phyloP scores from a whole-genome alignment of 2,888 invertebrate genomes.

The Himalopsyche anomala region DNA sequence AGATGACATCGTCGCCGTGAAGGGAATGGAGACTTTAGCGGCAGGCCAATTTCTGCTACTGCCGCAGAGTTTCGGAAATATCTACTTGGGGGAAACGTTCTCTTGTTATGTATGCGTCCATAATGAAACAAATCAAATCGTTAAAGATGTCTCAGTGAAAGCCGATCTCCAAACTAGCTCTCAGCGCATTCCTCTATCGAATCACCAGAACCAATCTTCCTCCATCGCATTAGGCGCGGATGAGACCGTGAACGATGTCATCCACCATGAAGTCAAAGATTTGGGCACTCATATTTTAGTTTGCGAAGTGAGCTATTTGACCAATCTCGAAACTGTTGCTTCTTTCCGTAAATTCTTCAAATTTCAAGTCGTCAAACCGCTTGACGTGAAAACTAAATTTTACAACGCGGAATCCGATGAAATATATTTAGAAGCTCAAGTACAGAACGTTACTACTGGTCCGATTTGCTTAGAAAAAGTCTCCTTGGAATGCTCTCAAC shows the following conservation, averaged over 20 bases:
- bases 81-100: slow-evolving; percentile 98
- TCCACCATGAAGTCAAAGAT: slow-evolving; percentile 99
- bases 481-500: slow-evolving; percentile 92
- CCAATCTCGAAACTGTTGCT: slow-evolving; percentile 84
- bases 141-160: slow-evolving; percentile 90
- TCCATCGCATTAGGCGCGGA: slow-evolving; percentile 83
- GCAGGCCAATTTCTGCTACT: slow-evolving; percentile 93
- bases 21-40: slow-evolving; percentile 88
- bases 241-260: slow-evolving; percentile 94
- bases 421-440: slow-evolving; percentile 84
- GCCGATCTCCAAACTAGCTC: slow-evolving; percentile 96
- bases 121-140: slow-evolving; percentile 92
- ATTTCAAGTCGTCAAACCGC: slow-evolving; percentile 97
- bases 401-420: slow-evolving; percentile 94
- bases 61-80: slow-evolving; percentile 98
- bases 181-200: slow-evolving; percentile 89
- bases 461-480: slow-evolving; percentile 97
- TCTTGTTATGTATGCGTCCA: slow-evolving; percentile 98
- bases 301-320: slow-evolving; percentile 95
- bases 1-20: slow-evolving; percentile 89
- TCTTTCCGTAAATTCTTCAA: slow-evolving; percentile 98
- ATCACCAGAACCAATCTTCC: slow-evolving; percentile 80
- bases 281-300: slow-evolving; percentile 98
- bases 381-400: slow-evolving; percentile 99
- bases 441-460: slow-evolving; percentile 94